Evolutionary conservation across 2,888 invertebrate species (phyloP).

Genomic region (Desoria tigrina): DNA sequence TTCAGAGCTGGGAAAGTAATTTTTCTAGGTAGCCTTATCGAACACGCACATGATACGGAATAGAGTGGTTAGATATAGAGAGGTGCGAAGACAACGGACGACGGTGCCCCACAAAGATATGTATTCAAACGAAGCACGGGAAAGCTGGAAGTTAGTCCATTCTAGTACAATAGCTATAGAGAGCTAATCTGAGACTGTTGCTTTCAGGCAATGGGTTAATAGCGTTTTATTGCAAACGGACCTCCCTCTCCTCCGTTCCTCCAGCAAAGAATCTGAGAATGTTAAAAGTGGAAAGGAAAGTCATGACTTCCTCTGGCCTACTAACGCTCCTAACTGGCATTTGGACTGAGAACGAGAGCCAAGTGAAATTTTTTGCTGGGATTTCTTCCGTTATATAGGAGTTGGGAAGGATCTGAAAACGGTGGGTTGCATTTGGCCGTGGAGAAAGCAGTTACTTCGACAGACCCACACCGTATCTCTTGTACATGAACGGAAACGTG

Average conservation of each 20-base stretch:
- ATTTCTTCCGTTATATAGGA: neutral
- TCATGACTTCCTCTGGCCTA: slow-evolving; percentile 1
- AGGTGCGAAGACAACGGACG: neutral
- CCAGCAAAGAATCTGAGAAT: no score
- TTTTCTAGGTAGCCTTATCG: neutral
- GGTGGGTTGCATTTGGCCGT: neutral
- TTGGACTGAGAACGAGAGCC: slow-evolving; percentile 4
- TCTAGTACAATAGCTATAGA: no score
- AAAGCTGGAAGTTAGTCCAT: no score
- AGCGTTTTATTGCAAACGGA: neutral
- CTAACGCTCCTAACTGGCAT: neutral
- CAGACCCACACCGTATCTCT: neutral
- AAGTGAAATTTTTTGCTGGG: neutral
- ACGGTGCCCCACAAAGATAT: no score
- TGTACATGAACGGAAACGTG: neutral
- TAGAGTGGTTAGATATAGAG: neutral
- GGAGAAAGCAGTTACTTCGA: neutral
- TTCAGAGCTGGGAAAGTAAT: neutral
- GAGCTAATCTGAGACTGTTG: no score
- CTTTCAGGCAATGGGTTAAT: neutral
- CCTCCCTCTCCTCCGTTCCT: neutral
- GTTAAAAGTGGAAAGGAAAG: neutral
- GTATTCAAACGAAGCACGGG: no score
- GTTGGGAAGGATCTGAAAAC: neutral
- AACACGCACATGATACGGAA: slow-evolving; percentile 7